Percentiles rank a stretch among this genome's conserved stretches.
Conservation (phyloP, 2,888 invertebrate species). For the Cheilosia soror region DNA sequence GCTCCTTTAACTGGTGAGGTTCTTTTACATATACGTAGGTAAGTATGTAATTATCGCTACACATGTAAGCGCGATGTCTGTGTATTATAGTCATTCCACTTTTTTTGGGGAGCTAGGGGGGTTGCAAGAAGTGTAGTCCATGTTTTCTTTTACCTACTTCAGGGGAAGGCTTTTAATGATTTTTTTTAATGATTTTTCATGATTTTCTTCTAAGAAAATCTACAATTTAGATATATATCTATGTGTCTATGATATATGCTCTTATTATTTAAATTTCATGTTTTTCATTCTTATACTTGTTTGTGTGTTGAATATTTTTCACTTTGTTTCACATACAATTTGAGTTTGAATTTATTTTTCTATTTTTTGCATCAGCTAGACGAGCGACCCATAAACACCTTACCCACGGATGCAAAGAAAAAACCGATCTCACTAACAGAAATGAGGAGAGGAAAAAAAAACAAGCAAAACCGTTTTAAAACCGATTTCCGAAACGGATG, state of each 20-base stretch:
- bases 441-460: slow-evolving; percentile 5
- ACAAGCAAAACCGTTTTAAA: slow-evolving; percentile 41
- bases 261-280: neutral
- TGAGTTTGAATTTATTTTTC: slow-evolving; percentile 1
- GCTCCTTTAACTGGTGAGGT: slow-evolving; percentile 25
- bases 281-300: slow-evolving; percentile 34
- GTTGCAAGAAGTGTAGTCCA: neutral
- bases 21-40: slow-evolving; percentile 21
- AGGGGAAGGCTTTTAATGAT: neutral
- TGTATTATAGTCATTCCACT: slow-evolving; percentile 11
- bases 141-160: slow-evolving; percentile 1
- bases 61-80: slow-evolving; percentile 20
- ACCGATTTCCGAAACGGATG: slow-evolving; percentile 55
- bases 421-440: slow-evolving; percentile 32
- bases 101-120: neutral
- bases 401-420: slow-evolving; percentile 12
- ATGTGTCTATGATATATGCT: too few relatives aligned
- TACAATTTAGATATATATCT: too few relatives aligned
- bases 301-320: neutral
- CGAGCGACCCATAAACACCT: neutral
- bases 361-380: slow-evolving; percentile 2
- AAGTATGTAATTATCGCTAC: slow-evolving; percentile 33
- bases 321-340: slow-evolving; percentile 42
- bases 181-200: neutral
- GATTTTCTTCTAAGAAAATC: slow-evolving; percentile 1